phyloP scores from a whole-genome alignment of 2,888 invertebrate species.

The Microplitis deprimator region DNA sequence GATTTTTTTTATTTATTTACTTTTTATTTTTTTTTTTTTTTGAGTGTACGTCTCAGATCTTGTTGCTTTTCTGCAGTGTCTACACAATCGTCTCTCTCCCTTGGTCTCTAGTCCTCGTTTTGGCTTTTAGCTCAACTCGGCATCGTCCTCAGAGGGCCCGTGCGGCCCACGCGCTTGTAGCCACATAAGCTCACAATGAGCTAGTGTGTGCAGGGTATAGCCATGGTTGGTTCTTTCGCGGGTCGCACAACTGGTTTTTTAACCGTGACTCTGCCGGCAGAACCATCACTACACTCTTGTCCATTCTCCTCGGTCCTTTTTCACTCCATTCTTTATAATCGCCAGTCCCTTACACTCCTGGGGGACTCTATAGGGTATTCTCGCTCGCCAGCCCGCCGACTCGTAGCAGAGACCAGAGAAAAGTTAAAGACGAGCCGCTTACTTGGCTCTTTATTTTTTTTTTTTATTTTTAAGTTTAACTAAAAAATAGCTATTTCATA shows the following conservation, averaged over 20 bases:
- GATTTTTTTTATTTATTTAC: slow-evolving; percentile 26
- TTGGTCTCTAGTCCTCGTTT: slow-evolving; percentile 28
- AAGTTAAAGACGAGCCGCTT: slow-evolving; percentile 26
- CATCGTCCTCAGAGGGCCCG: slow-evolving; percentile 54
- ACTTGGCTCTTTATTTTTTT: slow-evolving; percentile 35
- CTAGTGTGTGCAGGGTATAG: slow-evolving; percentile 43
- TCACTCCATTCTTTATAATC: slow-evolving; percentile 70
- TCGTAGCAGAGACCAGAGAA: slow-evolving; percentile 53
- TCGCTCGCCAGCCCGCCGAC: slow-evolving; percentile 29
- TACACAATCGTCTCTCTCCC: slow-evolving; percentile 21
- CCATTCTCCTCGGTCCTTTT: slow-evolving; percentile 59
- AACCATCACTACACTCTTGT: slow-evolving; percentile 51
- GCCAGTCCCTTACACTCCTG: slow-evolving; percentile 65
- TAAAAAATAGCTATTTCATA: neutral
- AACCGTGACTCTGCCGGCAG: slow-evolving; percentile 57
- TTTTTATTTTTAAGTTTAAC: slow-evolving; percentile 48
- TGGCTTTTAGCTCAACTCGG: slow-evolving; percentile 25
- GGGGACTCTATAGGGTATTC: slow-evolving; percentile 44
- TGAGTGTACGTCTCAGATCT: slow-evolving; percentile 36
- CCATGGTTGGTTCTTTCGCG: slow-evolving; percentile 57
- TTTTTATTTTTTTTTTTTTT: slow-evolving; percentile 39
- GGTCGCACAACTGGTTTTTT: slow-evolving; percentile 71
- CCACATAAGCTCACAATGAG: slow-evolving; percentile 46
- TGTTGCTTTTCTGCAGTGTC: slow-evolving; percentile 37
- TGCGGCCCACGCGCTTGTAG: slow-evolving; percentile 69